Conservation (phyloP, 2,113 vertebrate genomes). For the Mormoops blainvillei region DNA sequence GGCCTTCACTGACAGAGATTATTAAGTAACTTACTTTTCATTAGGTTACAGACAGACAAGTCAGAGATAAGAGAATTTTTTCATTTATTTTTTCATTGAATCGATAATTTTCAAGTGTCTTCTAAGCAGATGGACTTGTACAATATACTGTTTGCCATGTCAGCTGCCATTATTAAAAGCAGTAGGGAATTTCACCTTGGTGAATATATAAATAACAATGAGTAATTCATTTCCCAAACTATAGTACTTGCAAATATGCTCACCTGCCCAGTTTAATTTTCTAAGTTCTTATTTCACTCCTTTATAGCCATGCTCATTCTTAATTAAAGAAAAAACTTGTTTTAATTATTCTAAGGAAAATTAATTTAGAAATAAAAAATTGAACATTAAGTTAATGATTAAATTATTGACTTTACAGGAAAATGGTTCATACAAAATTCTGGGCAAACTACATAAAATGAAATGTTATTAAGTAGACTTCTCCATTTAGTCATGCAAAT, state of each 20-base stretch:
- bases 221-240: neutral
- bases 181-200: neutral
- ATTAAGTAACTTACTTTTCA: neutral
- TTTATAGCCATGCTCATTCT: conserved; percentile 3
- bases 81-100: neutral
- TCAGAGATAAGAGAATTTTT: neutral
- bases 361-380: conserved; percentile 18
- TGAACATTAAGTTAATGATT: neutral
- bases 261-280: neutral
- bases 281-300: neutral
- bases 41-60: neutral
- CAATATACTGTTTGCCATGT: neutral
- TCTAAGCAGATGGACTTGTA: neutral
- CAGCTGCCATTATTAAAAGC: neutral
- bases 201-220: neutral
- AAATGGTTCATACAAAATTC: neutral
- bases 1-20: neutral
- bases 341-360: neutral
- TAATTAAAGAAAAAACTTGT: neutral
- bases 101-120: neutral
- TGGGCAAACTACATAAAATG: neutral
- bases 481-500: neutral
- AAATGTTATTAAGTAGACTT: neutral
- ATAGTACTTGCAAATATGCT: neutral
- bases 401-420: neutral